Conservation (phyloP, 2,113 vertebrate species). For the Castor canadensis region DNA sequence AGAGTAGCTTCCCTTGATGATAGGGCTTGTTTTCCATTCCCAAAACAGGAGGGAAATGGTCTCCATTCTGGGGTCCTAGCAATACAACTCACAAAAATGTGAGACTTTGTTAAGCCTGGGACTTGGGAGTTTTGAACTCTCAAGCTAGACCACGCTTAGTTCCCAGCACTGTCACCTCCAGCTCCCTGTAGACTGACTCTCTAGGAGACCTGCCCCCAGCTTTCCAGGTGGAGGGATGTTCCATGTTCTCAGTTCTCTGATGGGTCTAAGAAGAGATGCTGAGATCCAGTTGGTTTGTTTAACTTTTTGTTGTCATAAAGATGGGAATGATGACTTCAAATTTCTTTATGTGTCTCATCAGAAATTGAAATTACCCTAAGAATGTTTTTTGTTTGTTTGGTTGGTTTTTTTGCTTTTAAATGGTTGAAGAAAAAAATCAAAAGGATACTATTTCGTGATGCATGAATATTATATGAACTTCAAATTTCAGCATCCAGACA, state of each 20-base stretch:
- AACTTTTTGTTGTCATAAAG: neutral
- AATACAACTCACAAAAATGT: neutral
- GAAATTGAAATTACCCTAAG: neutral
- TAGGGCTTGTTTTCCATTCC: neutral
- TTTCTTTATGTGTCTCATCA: neutral
- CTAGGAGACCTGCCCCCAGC: neutral
- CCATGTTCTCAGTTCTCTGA: neutral
- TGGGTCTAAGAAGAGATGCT: neutral
- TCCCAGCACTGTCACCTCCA: neutral
- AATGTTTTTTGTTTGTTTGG: neutral
- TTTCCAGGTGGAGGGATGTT: neutral
- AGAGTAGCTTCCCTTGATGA: neutral
- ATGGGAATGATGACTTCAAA: neutral
- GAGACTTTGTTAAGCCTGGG: neutral
- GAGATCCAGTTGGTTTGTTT: neutral
- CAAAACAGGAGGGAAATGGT: neutral
- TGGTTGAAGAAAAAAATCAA: neutral
- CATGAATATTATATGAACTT: neutral
- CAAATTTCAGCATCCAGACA: neutral
- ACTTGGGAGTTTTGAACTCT: neutral
- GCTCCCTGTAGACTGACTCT: neutral
- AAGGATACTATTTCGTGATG: neutral
- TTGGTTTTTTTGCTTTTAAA: neutral
- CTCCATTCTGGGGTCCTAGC: neutral
- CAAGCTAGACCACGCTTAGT: neutral